Base-by-base conservation (phyloP, 2,888 invertebrate genomes). In the Chloromyia formosa region DNA sequence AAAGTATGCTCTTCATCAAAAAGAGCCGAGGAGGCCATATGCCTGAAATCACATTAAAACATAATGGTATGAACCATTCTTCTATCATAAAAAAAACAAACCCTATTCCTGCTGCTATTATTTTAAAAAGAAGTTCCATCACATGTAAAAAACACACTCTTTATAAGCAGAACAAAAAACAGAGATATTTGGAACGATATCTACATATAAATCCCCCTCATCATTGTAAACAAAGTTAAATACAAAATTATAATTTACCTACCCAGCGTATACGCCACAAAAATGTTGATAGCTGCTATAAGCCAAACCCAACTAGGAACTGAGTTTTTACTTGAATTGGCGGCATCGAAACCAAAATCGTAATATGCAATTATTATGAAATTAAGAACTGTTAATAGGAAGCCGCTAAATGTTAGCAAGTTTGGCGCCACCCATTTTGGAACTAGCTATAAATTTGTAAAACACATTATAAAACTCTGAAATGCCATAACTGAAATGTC, bases 401-500 rank as follows among this genome's bases (percentile, higher is more conserved):
- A 99, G 14, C 99, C 99, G 76, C 90, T 89, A 84, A 99, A 95
- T 12, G 99, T 99, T 74, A 99, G 87, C 60, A 97, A 88, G 86
- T 99, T 99, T 61, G 99, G 99, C 0, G 99, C 99, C 76, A 99
- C 89, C 95, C 96, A 98, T 87, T 89, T 90, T 78, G 99, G 99
- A 83, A 95, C 92, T 78, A 93, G 90, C 98, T 98, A 88, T 73
- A 72, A 5, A 53, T 35, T 23, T 1, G 14, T 1, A 53, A 22
- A 54, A 49, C 23, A 62, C 42, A 68, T 53, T 53, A 10, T 53
- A 69, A 45, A 45, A 45, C 18, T 3, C 22, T n/a, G n/a, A 54
- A 53, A 23, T n/a, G n/a, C n/a, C n/a, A n/a, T n/a, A n/a, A n/a
- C n/a, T 20, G 35, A 40, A 61, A 42, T 35, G 49, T 68, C 5